These are phyloP conservation scores for Corythornis cristatus DNA, from an alignment of 2,113 vertebrate species.

Conservation along the genomic window DNA sequence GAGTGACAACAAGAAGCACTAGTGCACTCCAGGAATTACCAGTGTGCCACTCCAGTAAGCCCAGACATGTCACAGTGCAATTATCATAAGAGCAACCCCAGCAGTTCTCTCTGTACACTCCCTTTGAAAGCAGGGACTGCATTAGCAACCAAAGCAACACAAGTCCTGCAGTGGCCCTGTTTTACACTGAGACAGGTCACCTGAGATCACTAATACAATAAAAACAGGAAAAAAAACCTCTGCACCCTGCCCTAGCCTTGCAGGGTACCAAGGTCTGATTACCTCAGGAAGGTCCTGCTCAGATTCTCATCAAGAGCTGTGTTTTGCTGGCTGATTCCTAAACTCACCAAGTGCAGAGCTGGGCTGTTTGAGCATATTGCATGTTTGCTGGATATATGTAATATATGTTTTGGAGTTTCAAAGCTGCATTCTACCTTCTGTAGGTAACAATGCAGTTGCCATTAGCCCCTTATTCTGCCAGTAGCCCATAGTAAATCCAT, in stretches of 20 bases:
- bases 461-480: neutral
- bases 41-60: neutral
- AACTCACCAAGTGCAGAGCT: neutral
- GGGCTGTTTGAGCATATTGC: neutral
- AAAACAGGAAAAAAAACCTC: neutral
- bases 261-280: neutral
- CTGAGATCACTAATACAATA: neutral
- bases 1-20: neutral
- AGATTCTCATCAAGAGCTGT: neutral
- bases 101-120: neutral
- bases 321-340: accelerated
- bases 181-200: neutral
- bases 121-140: neutral
- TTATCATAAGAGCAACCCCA: neutral
- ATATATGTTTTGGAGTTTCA: neutral
- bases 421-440: neutral
- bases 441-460: neutral
- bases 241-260: neutral
- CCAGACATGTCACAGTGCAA: neutral
- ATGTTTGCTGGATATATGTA: neutral
- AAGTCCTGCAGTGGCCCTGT: neutral
- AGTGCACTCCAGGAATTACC: neutral
- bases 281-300: neutral
- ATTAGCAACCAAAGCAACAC: neutral
- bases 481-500: accelerated